A percentile compares a stretch with the other conserved stretches of the same genome.
phyloP scores from a whole-genome alignment of 1,140 invertebrate species.

The Chironomus striatipennis region DNA sequence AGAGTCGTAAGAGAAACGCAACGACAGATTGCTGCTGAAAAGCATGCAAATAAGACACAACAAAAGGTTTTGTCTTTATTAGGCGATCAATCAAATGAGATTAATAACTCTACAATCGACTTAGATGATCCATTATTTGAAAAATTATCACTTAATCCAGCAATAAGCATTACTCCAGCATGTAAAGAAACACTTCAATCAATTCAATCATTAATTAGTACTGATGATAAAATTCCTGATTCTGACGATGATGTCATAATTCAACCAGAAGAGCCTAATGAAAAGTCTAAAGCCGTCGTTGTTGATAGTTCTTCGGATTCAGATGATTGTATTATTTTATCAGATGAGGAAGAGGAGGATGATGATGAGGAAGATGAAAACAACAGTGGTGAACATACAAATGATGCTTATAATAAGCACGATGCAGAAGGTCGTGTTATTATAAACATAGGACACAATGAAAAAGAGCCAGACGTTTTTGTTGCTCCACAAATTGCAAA shows the following conservation, averaged over 20 bases:
- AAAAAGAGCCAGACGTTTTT: constrained; percentile 87
- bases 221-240: constrained; percentile 34
- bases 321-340: constrained; percentile 73
- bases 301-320: constrained; percentile 64
- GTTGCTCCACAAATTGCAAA: constrained; percentile 86
- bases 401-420: constrained; percentile 84
- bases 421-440: constrained; percentile 88
- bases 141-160: constrained; percentile 44
- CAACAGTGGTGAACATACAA: constrained; percentile 70
- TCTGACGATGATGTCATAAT: constrained; percentile 45
- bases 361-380: constrained; percentile 55
- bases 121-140: constrained; percentile 41
- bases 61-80: constrained; percentile 58
- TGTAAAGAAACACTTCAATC: constrained; percentile 33
- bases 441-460: constrained; percentile 92
- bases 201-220: constrained; percentile 34
- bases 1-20: constrained; percentile 60
- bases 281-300: constrained; percentile 44
- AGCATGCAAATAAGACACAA: constrained; percentile 51
- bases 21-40: constrained; percentile 32
- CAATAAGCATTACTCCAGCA: constrained; percentile 30
- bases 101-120: neutral
- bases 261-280: constrained; percentile 28
- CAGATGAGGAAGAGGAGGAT: constrained; percentile 51
- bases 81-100: constrained; percentile 47